Evolutionary conservation across 2,888 invertebrate genomes (phyloP).

Genomic region (Apodemia duryi): DNA sequence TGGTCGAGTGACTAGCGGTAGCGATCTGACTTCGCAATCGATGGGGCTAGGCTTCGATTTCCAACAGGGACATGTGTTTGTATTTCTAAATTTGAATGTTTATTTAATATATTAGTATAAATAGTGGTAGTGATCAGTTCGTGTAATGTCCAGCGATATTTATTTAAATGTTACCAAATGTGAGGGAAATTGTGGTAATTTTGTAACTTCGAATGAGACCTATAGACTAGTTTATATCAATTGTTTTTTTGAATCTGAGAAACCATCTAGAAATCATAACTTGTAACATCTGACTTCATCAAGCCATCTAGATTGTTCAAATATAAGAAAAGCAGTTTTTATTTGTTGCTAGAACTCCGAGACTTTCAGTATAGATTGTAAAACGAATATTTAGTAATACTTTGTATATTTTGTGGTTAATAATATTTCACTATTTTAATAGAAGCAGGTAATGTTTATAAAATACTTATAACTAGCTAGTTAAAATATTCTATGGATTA

Average conservation of each 20-base stretch:
- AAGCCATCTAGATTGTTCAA: constrained; percentile 52
- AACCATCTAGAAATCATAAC: constrained; percentile 54
- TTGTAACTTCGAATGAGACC: not conserved
- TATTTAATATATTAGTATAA: too few species aligned
- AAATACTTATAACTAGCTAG: not conserved
- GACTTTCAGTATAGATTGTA: not conserved
- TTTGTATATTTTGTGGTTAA: not conserved
- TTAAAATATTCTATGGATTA: not conserved
- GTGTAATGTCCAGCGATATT: too few species aligned
- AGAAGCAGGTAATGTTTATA: not conserved
- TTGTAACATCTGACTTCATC: constrained; percentile 36
- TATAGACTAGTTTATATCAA: not conserved
- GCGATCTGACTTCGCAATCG: too few species aligned
- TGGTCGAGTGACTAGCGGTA: too few species aligned
- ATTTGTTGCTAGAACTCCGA: constrained; percentile 24
- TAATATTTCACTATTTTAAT: not conserved
- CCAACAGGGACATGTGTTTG: too few species aligned
- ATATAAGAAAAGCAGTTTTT: constrained; percentile 34
- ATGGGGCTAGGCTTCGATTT: too few species aligned
- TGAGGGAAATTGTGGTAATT: not conserved
- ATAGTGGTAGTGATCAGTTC: too few species aligned
- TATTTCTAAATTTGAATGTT: too few species aligned
- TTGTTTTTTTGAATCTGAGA: constrained; percentile 27
- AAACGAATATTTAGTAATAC: not conserved
- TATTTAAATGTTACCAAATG: too few species aligned